Percentiles rank a stretch among this genome's conserved stretches.
These are phyloP conservation scores for Calyptomena viridis DNA, from an alignment of 2,113 vertebrate genomes.

Conservation along the genomic window DNA sequence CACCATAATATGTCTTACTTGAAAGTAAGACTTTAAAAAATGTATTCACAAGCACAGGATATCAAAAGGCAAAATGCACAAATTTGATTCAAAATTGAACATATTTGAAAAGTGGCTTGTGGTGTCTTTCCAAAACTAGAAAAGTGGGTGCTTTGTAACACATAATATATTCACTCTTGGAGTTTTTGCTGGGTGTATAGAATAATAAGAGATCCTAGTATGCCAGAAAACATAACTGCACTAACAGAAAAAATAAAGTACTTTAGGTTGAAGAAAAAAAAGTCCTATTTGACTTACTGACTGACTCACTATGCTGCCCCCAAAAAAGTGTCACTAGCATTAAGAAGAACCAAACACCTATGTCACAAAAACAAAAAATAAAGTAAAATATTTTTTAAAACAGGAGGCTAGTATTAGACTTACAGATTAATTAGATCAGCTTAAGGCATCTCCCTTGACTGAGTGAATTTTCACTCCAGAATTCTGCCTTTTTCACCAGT, in stretches of 20 bases:
- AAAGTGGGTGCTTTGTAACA: neutral
- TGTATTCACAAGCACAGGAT: neutral
- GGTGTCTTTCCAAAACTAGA: neutral
- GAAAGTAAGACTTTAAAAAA: neutral
- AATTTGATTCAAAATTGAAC: neutral
- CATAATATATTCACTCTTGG: neutral
- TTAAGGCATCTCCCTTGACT: neutral
- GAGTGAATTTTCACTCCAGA: neutral
- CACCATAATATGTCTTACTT: neutral
- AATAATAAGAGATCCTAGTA: neutral
- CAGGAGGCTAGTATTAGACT: neutral
- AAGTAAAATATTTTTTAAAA: neutral
- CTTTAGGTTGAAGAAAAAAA: neutral
- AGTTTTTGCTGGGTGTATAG: neutral
- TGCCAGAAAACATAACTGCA: neutral
- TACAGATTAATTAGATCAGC: neutral
- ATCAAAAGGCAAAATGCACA: neutral
- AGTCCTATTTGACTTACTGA: neutral
- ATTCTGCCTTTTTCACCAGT: neutral
- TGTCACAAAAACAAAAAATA: neutral
- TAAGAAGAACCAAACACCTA: neutral
- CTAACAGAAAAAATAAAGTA: neutral
- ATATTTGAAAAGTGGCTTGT: neutral
- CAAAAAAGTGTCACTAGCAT: neutral
- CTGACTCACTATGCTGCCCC: neutral